Conservation (phyloP, 2,797 vertebrate species). For the Forpus xanthops region DNA sequence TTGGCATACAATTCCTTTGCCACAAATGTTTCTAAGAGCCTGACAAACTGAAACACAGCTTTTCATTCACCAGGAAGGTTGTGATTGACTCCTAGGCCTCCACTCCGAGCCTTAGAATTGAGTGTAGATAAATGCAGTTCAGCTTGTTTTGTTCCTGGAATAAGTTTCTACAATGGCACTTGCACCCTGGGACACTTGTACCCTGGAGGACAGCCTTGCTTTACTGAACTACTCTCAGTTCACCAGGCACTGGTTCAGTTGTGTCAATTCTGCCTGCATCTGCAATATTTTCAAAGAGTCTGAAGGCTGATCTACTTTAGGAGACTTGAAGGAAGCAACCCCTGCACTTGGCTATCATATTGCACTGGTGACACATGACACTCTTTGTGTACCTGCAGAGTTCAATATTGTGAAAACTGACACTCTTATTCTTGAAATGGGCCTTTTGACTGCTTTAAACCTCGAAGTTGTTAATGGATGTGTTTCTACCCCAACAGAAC, state of each 20-base stretch:
- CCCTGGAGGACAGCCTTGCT: slow-evolving; percentile 30
- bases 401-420: slow-evolving; percentile 65
- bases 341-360: slow-evolving; percentile 34
- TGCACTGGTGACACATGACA: slow-evolving; percentile 51
- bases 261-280: slow-evolving; percentile 42
- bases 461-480: slow-evolving; percentile 33
- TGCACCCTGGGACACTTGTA: slow-evolving; percentile 33
- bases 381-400: slow-evolving; percentile 60
- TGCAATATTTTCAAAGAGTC: slow-evolving; percentile 58
- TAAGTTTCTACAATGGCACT: slow-evolving; percentile 53
- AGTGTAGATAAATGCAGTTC: slow-evolving; percentile 43
- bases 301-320: slow-evolving; percentile 48
- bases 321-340: slow-evolving; percentile 57
- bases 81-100: slow-evolving; percentile 15
- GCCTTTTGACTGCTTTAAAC: slow-evolving; percentile 63
- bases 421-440: slow-evolving; percentile 62
- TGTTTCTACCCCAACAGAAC: slow-evolving; percentile 58
- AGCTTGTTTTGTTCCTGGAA: slow-evolving; percentile 56
- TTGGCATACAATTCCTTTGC: neutral
- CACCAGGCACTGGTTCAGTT: neutral
- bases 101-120: neutral
- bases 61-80: neutral
- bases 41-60: slow-evolving; percentile 12
- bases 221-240: slow-evolving; percentile 36
- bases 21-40: neutral